Conservation (phyloP, 2,888 invertebrate genomes). For the Digitonthophagus gazella region DNA sequence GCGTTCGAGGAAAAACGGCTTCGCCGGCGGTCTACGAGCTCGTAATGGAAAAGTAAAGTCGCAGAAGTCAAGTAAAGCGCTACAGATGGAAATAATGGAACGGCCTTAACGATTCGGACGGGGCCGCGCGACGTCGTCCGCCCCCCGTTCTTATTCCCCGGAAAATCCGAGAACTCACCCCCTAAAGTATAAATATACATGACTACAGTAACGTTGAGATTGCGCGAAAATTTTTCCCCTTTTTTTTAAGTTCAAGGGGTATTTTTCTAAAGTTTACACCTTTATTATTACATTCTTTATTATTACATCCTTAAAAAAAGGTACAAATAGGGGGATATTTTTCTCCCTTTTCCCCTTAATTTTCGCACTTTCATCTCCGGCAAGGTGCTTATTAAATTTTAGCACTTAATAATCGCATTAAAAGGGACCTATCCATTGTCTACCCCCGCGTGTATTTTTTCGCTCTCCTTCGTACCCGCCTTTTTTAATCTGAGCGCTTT, state of each 20-base stretch:
- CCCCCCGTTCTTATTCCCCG: slow-evolving; percentile 35
- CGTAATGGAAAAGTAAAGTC: slow-evolving; percentile 40
- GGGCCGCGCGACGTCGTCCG: slow-evolving; percentile 22
- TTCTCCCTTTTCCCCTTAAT: slow-evolving; percentile 40
- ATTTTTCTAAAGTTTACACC: slow-evolving; percentile 48
- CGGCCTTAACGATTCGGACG: slow-evolving; percentile 49
- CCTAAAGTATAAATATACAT: slow-evolving; percentile 48
- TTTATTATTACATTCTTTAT: slow-evolving; percentile 49
- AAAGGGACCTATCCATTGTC: slow-evolving; percentile 7
- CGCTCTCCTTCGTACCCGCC: slow-evolving; percentile 3
- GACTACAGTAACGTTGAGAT: slow-evolving; percentile 49
- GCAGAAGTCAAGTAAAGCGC: slow-evolving; percentile 47
- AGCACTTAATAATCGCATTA: slow-evolving; percentile 16
- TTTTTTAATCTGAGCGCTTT: slow-evolving; percentile 6
- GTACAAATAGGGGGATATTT: slow-evolving; percentile 40
- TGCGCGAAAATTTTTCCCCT: slow-evolving; percentile 46
- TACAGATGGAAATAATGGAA: slow-evolving; percentile 53
- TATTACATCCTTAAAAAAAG: too few species aligned
- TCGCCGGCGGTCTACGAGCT: too few species aligned
- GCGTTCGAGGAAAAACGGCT: background rate
- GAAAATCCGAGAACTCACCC: slow-evolving; percentile 6
- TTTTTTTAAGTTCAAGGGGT: slow-evolving; percentile 34
- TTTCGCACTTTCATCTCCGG: slow-evolving; percentile 1
- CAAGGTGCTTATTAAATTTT: slow-evolving; percentile 19
- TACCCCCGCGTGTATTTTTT: slow-evolving; percentile 2